Conservation (phyloP, 2,888 invertebrate genomes). For the Agrochola litura region DNA sequence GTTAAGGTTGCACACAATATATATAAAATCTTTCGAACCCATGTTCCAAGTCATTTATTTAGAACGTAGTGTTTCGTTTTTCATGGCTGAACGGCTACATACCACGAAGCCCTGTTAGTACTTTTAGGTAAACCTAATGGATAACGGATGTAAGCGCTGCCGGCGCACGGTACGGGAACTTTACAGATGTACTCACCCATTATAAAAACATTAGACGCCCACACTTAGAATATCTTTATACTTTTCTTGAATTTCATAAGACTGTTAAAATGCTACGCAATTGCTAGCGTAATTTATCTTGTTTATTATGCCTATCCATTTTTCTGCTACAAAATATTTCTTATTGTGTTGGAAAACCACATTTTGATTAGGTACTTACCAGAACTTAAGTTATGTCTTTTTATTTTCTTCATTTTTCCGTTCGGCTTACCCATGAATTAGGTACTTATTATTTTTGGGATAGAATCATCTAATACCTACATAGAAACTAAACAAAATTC, state of each 20-base stretch:
- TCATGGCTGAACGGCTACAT: slow-evolving; percentile 68
- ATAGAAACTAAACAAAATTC: neutral
- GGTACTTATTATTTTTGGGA: too few relatives aligned
- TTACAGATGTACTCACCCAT: slow-evolving; percentile 56
- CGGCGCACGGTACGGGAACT: slow-evolving; percentile 34
- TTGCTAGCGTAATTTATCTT: slow-evolving; percentile 40
- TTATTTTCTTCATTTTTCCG: neutral
- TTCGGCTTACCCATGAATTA: neutral
- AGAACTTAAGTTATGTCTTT: slow-evolving; percentile 24
- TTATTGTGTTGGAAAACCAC: slow-evolving; percentile 13
- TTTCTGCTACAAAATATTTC: slow-evolving; percentile 30
- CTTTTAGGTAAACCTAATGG: slow-evolving; percentile 75
- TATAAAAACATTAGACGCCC: slow-evolving; percentile 64
- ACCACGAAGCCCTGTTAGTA: slow-evolving; percentile 69
- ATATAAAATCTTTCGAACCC: slow-evolving; percentile 27
- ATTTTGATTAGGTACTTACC: slow-evolving; percentile 44
- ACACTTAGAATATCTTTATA: slow-evolving; percentile 36
- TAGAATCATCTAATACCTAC: neutral
- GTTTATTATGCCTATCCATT: slow-evolving; percentile 34
- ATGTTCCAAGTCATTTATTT: slow-evolving; percentile 52
- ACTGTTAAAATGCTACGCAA: slow-evolving; percentile 30
- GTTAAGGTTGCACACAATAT: slow-evolving; percentile 2
- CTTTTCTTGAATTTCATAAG: slow-evolving; percentile 47
- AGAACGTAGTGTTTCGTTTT: slow-evolving; percentile 54
- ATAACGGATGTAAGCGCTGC: slow-evolving; percentile 73